Base-by-base conservation (phyloP, 2,797 vertebrate genomes). In the Neopelma chrysocephalum region DNA sequence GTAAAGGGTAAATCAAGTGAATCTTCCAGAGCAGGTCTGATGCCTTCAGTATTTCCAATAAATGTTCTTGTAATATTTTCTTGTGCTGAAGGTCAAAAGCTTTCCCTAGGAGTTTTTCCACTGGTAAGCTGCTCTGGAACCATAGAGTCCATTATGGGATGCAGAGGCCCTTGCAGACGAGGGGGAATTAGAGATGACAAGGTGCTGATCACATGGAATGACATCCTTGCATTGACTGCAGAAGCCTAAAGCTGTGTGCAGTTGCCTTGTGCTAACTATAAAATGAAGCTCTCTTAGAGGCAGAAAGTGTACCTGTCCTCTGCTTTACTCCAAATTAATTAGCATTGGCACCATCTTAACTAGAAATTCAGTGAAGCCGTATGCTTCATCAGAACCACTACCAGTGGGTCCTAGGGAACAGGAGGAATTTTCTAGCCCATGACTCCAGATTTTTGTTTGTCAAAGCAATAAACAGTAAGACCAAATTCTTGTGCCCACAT, bases 1-100 rank as follows among this genome's bases (percentile, higher is more conserved):
- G 32, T 69, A 16, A 27, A 42, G 77, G n/a, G 25, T 23, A 20
- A 62, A 3, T 43, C 27, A 27, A 25, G 53, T n/a, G 26, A 34
- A 29, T 54, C 12, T 61, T 27, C 26, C 62, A 50, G 53, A 48
- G 72, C n/a, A 56, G 51, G 5, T 64, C 53, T 45, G 66, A 42
- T 87, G 15, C 32, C 38, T 80, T 69, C 20, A 48, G 45, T 50
- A 54, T 68, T 81, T 85, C 15, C 10, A 54, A 0, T 38, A 12
- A 66, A n/a, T 0, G 0, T 50, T 68, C 18, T 29, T 31, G 22
- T 66, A 36, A 26, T 62, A 7, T 14, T 66, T 73, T 70, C 26
- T 68, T 65, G 18, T 42, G 66, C 45, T 79, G 42, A 86, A 83
- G 36, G 10, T 23, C 22, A 77, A 10, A 64, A 57, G 11, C 12